These are phyloP conservation scores for Chironomus tepperi DNA, from an alignment of 1,140 invertebrate species.

Conservation along the genomic window DNA sequence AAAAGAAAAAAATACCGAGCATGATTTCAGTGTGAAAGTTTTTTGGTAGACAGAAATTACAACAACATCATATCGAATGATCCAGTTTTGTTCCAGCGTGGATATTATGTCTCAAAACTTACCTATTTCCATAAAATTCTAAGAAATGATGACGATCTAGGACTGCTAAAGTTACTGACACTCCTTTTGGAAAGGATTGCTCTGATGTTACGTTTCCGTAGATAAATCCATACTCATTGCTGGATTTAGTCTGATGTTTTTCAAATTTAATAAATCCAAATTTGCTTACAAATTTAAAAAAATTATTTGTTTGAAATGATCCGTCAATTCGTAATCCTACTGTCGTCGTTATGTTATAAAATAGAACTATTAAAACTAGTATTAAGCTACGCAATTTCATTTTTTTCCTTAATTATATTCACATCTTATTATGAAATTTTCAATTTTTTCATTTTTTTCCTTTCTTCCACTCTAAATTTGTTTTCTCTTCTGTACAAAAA, in stretches of 20 bases:
- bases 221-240: slow-evolving; percentile 72
- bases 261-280: slow-evolving; percentile 97
- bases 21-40: too few relatives aligned
- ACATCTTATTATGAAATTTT: background rate
- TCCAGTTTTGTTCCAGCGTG: slow-evolving; percentile 25
- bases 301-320: slow-evolving; percentile 58
- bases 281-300: slow-evolving; percentile 87
- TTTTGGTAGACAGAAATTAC: background rate
- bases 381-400: slow-evolving; percentile 14
- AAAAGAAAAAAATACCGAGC: too few relatives aligned
- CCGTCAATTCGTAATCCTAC: slow-evolving; percentile 37
- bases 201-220: slow-evolving; percentile 85
- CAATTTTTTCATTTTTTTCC: background rate
- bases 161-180: slow-evolving; percentile 74
- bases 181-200: slow-evolving; percentile 44
- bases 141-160: slow-evolving; percentile 79
- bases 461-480: background rate
- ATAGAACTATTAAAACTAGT: slow-evolving; percentile 4
- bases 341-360: background rate
- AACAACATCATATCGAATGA: slow-evolving; percentile 29
- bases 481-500: background rate
- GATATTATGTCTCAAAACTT: slow-evolving; percentile 28
- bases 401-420: background rate
- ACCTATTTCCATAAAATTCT: slow-evolving; percentile 76
- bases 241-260: slow-evolving; percentile 63